These are phyloP conservation scores for Scophthalmus maximus DNA, from an alignment of 2,113 vertebrate species.

Conservation along the genomic window DNA sequence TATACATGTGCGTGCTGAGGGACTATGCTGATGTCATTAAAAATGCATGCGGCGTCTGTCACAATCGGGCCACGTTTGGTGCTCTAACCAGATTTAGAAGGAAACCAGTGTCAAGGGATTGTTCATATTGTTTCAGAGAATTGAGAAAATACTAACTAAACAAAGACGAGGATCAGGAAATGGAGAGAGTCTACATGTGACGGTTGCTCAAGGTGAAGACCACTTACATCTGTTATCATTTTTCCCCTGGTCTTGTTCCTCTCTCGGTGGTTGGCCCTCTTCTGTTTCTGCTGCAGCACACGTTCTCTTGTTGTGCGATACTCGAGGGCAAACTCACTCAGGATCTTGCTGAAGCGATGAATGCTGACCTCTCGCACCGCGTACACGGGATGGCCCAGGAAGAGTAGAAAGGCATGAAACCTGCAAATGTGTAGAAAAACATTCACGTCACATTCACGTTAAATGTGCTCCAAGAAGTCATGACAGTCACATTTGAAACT, in stretches of 20 bases:
- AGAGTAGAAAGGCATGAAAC: conserved; percentile 96
- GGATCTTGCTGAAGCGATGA: conserved; percentile 95
- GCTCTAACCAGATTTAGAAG: conserved; percentile 39
- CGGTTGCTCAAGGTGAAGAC: conserved; percentile 23
- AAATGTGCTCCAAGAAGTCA: not conserved
- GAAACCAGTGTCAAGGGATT: conserved; percentile 31
- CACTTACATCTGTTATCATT: conserved; percentile 99
- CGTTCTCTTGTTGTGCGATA: conserved; percentile 96
- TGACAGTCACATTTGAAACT: not conserved
- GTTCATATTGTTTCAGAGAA: conserved; percentile 47
- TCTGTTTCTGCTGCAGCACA: conserved; percentile 96
- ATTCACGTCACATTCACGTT: not conserved
- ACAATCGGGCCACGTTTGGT: conserved; percentile 10
- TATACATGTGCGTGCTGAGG: conserved; percentile 52
- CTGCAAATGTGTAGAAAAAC: conserved; percentile 84
- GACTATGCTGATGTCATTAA: conserved; percentile 59
- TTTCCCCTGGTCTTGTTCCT: conserved; percentile 98
- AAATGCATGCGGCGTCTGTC: conserved; percentile 34
- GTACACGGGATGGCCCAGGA: conserved; percentile 93
- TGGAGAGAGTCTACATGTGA: conserved; percentile 32
- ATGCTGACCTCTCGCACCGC: conserved; percentile 94
- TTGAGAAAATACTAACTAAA: conserved; percentile 44
- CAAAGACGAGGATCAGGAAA: conserved; percentile 44
- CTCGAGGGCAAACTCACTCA: conserved; percentile 97
- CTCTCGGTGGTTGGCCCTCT: conserved; percentile 96